phyloP scores from a whole-genome alignment of 2,797 vertebrate species.

The Adelosebastes latens region DNA sequence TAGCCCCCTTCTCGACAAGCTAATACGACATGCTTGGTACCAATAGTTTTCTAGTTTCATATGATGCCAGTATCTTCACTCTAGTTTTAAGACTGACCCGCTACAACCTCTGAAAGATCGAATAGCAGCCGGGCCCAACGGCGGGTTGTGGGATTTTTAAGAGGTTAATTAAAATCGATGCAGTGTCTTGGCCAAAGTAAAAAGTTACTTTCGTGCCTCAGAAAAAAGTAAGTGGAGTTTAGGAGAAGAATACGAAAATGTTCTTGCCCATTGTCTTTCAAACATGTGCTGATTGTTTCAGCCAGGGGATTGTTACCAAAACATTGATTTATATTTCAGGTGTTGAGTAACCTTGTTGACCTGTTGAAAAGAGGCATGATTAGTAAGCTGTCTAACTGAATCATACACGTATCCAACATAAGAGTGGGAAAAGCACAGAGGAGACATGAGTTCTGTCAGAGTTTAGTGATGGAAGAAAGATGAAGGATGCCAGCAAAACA shows the following conservation, averaged over 20 bases:
- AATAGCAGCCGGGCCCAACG: no score
- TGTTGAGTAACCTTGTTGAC: background rate
- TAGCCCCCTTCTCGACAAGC: no score
- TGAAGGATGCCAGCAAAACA: background rate
- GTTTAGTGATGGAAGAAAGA: background rate
- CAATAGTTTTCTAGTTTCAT: no score
- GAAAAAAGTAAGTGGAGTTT: background rate
- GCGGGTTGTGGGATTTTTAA: no score
- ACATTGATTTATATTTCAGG: background rate
- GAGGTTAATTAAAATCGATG: no score
- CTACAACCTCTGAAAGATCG: no score
- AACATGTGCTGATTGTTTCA: background rate
- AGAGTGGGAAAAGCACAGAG: background rate
- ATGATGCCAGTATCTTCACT: no score
- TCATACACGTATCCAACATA: background rate
- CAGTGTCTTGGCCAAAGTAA: no score
- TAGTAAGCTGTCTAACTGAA: background rate
- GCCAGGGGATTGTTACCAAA: constrained; percentile 6
- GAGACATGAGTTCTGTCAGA: background rate
- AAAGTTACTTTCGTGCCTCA: no score
- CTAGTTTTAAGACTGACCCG: no score
- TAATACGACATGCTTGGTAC: no score
- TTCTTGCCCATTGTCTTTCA: background rate
- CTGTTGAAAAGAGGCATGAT: background rate
- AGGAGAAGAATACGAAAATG: background rate